These are phyloP conservation scores for Catharus fuscescens DNA, from an alignment of 2,113 vertebrate genomes.

Conservation along the genomic window DNA sequence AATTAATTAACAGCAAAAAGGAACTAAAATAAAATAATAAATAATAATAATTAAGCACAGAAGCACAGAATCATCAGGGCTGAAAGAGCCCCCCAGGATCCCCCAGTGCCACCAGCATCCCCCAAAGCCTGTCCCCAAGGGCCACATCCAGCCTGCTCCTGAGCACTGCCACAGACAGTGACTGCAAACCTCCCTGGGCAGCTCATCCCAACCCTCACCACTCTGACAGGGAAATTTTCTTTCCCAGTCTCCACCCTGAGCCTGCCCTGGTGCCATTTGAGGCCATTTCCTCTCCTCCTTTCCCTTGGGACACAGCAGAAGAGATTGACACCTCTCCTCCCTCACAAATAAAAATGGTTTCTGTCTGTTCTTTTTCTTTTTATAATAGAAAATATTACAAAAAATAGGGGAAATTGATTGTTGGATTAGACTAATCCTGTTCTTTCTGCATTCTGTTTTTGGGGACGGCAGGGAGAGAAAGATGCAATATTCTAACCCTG, in stretches of 20 bases:
- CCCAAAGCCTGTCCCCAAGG: not conserved
- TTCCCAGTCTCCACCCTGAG: accelerated
- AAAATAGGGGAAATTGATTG: not conserved
- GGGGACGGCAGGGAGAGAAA: not conserved
- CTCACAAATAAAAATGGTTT: not conserved
- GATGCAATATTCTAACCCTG: accelerated
- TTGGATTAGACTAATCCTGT: not conserved
- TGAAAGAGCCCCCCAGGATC: accelerated
- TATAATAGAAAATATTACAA: not conserved
- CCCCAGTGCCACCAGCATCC: not conserved
- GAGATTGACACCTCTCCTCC: not conserved
- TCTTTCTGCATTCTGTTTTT: not conserved
- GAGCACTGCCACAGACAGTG: not conserved
- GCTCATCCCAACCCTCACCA: not conserved
- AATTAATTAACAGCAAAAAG: not conserved
- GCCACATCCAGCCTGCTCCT: not conserved
- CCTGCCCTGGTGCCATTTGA: not conserved
- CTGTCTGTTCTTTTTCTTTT: not conserved
- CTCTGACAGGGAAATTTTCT: accelerated
- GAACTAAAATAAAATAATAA: not conserved
- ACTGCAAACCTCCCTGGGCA: not conserved
- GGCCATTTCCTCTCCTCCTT: not conserved
- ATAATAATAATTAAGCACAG: not conserved
- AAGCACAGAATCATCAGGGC: accelerated
- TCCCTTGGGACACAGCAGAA: not conserved